A percentile compares a stretch with the other conserved stretches of the same genome.
phyloP scores from a whole-genome alignment of 2,888 invertebrate species.

The Drosophila tripunctata region DNA sequence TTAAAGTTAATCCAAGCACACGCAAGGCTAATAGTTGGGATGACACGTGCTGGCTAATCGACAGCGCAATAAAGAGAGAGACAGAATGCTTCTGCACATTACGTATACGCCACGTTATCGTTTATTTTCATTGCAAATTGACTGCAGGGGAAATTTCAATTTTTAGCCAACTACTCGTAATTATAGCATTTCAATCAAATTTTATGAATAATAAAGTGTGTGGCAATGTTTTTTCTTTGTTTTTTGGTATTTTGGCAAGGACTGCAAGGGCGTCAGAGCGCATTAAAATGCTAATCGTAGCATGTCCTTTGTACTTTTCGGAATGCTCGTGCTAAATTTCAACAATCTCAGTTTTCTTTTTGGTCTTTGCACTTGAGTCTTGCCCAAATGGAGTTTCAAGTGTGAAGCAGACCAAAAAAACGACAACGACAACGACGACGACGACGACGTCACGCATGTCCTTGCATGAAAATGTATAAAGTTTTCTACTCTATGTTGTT shows the following conservation, averaged over 20 bases:
- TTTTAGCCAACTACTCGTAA: slow-evolving; percentile 26
- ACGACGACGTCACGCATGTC: slow-evolving; percentile 64
- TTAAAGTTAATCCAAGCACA: slow-evolving; percentile 77
- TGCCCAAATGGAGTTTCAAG: slow-evolving; percentile 12
- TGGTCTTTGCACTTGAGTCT: slow-evolving; percentile 4
- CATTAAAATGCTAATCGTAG: slow-evolving; percentile 36
- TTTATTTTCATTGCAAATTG: slow-evolving; percentile 30
- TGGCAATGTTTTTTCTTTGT: slow-evolving; percentile 7
- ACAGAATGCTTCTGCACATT: background rate
- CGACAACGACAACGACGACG: background rate
- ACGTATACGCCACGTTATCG: slow-evolving; percentile 16
- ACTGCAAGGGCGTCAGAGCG: slow-evolving; percentile 5
- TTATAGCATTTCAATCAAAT: slow-evolving; percentile 44
- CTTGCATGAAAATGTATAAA: slow-evolving; percentile 62
- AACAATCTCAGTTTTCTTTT: slow-evolving; percentile 8
- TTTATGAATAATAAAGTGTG: slow-evolving; percentile 15
- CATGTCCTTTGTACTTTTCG: slow-evolving; percentile 22
- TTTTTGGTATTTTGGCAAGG: too few relatives aligned
- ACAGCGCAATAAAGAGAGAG: background rate
- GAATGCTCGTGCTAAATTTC: slow-evolving; percentile 14
- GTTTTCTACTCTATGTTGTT: slow-evolving; percentile 22
- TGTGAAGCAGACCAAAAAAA: slow-evolving; percentile 8
- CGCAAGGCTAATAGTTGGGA: slow-evolving; percentile 77
- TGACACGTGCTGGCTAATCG: slow-evolving; percentile 46
- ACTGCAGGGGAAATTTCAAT: slow-evolving; percentile 51